Evolutionary conservation across 64 coral and sea anemone species (phyloP), one percentile per base, ranked within the genome.

Genomic region (Anthopleura sola): DNA sequence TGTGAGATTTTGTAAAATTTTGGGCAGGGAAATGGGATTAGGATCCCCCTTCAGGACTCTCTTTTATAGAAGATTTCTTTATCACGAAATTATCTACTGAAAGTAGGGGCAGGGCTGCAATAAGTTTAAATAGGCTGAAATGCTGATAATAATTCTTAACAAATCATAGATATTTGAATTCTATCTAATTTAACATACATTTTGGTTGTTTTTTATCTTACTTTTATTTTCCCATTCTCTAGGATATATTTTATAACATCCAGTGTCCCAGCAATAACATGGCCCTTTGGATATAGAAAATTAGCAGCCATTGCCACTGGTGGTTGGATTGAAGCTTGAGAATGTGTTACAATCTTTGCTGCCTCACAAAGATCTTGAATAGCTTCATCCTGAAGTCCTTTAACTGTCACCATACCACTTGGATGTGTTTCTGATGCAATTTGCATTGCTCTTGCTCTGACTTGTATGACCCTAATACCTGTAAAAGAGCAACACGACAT

Each of bases 371-470:
- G 81, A 1, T 81, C 57, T n/a, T 56, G n/a, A 20, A 92, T 36
- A 81, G 87, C 84, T 5, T 82, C 19, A 26, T 92, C 71, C 23
- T 83, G 37, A 21, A 89, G 60, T 2, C 87, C 97, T 51, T 90
- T 92, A 20, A 99, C 76, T 28, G 90, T 92, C 39, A 99, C 87
- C 97, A 99, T 92, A 21, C 97, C 93, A 88, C 92, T 92, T n/a
- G 97, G 97, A 26, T 87, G 4, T 75, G 81, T 83, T 69, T 92
- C 90, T 37, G 97, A 99, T 50, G 97, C 97, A 80, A 51, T 47
- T 54, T 99, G 97, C 97, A 99, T 99, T 49, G 97, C 92, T 78
- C 90, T 85, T 14, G 97, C 97, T 85, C 97, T 87, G 7, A 85
- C 6, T 2, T 92, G 83, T 19, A 99, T 78, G 20, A 99, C 87